Conservation (phyloP, 37 sponge, comb jelly and placozoan species). For the Cladorhizidae sp. region DNA sequence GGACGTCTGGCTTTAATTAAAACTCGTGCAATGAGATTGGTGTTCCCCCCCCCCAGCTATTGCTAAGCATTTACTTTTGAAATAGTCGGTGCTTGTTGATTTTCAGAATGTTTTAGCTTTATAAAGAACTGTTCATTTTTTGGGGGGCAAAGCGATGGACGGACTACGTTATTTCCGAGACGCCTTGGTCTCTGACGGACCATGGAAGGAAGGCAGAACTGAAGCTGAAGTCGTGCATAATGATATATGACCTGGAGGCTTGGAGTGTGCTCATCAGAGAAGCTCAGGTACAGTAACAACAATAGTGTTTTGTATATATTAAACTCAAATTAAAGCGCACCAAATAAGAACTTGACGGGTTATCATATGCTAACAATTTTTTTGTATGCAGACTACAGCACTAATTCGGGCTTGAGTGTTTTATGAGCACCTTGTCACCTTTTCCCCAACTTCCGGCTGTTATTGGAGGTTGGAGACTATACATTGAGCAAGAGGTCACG, state of each 20-base stretch:
- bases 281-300: slow-evolving; percentile 94
- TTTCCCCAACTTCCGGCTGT: slow-evolving; percentile 89
- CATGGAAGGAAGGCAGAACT: slow-evolving; percentile 84
- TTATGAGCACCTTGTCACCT: slow-evolving; percentile 87
- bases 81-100: no score
- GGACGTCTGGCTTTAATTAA: no score
- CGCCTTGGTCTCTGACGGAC: slow-evolving; percentile 82
- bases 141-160: no score
- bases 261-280: slow-evolving; percentile 92
- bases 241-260: slow-evolving; percentile 88
- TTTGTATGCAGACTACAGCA: slow-evolving; percentile 36
- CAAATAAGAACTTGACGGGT: neutral
- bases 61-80: no score
- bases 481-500: slow-evolving; percentile 96
- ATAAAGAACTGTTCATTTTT: no score
- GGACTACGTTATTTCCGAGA: slow-evolving; percentile 5
- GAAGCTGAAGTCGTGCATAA: slow-evolving; percentile 74
- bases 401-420: slow-evolving; percentile 68
- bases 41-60: no score
- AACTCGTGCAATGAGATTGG: no score
- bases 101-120: no score
- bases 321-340: no score
- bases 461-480: slow-evolving; percentile 98
- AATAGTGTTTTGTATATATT: neutral
- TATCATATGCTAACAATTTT: neutral